Percentiles rank a stretch among this genome's conserved stretches.
Conservation (phyloP, 2,113 vertebrate species). For the Ceyx cyanopectus region DNA sequence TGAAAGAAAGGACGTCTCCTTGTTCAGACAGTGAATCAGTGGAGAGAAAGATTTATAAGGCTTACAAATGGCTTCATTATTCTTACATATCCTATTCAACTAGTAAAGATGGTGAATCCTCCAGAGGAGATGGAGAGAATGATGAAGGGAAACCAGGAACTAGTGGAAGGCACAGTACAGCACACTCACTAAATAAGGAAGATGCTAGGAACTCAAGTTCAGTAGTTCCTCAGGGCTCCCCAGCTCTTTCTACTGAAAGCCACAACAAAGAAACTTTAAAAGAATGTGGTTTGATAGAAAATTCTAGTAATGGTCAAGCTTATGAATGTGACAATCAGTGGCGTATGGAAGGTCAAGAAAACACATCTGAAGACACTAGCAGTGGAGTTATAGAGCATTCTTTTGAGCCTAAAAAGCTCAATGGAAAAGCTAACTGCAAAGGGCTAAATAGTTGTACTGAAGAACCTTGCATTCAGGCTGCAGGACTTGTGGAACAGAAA, state of each 20-base stretch:
- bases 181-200: slow-evolving; percentile 55
- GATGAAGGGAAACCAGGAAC: slow-evolving; percentile 81
- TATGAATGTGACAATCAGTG: slow-evolving; percentile 63
- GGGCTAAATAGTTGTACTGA: slow-evolving; percentile 73
- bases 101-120: slow-evolving; percentile 80
- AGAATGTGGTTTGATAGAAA: slow-evolving; percentile 69
- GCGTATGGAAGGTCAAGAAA: slow-evolving; percentile 70
- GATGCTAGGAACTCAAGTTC: slow-evolving; percentile 26
- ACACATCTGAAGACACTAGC: slow-evolving; percentile 64
- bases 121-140: slow-evolving; percentile 69
- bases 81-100: slow-evolving; percentile 84
- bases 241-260: slow-evolving; percentile 63
- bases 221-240: slow-evolving; percentile 30
- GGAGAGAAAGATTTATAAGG: slow-evolving; percentile 85
- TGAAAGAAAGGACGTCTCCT: slow-evolving; percentile 73
- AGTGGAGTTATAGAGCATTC: slow-evolving; percentile 70
- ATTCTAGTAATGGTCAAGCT: slow-evolving; percentile 58
- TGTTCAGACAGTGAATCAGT: slow-evolving; percentile 81
- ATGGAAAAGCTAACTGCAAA: slow-evolving; percentile 81
- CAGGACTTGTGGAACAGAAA: slow-evolving; percentile 61
- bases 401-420: slow-evolving; percentile 83
- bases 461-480: slow-evolving; percentile 67
- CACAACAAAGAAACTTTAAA: slow-evolving; percentile 66
- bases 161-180: slow-evolving; percentile 69
- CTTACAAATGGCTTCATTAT: slow-evolving; percentile 86